Evolutionary conservation across 2,888 invertebrate species (phyloP).

Genomic region (Prionchulus punctatus): DNA sequence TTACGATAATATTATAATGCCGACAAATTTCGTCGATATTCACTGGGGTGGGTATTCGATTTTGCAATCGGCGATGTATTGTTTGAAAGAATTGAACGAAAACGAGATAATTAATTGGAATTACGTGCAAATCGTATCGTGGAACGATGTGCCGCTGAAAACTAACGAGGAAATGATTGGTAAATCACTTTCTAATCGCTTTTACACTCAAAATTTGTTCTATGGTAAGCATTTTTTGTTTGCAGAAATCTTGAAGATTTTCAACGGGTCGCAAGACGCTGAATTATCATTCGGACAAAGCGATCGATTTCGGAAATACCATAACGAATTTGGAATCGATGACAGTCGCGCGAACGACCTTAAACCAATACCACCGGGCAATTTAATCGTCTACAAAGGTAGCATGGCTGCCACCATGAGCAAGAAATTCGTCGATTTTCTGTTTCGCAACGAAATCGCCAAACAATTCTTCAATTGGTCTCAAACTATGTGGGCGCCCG

Average conservation of each 20-base stretch:
- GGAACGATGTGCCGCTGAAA: conserved; percentile 8
- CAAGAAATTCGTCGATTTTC: conserved; percentile 6
- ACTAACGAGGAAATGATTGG: conserved; percentile 8
- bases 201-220: too few relatives aligned
- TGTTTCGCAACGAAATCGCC: not conserved
- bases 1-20: not conserved
- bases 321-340: not conserved
- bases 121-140: conserved; percentile 7
- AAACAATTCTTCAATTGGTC: conserved; percentile 8
- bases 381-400: conserved; percentile 7
- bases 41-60: conserved; percentile 3
- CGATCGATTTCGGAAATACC: not conserved
- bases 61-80: conserved; percentile 4
- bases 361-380: conserved; percentile 2
- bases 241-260: not conserved
- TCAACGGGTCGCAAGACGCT: not conserved
- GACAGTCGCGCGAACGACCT: not conserved
- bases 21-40: not conserved
- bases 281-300: not conserved
- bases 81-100: conserved; percentile 15
- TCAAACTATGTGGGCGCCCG: conserved; percentile 1
- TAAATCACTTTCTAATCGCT: too few relatives aligned
- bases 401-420: not conserved
- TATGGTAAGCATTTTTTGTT: too few relatives aligned
- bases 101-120: not conserved